Evolutionary conservation across 2,797 vertebrate species (phyloP), one percentile per base, ranked within the genome.

Genomic region (Denticeps clupeoides): DNA sequence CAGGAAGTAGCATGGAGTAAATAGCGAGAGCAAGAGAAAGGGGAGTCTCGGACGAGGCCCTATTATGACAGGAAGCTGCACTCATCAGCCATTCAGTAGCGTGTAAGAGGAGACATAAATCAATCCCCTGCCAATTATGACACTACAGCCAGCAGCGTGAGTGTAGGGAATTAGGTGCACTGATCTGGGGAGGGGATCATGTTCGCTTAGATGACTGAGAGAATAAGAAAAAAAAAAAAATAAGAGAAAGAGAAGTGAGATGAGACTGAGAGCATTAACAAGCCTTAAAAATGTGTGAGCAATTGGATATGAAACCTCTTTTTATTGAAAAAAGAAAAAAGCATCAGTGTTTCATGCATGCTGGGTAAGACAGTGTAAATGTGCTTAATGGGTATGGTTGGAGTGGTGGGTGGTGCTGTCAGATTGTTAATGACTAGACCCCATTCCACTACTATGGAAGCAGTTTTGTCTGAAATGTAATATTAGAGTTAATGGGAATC

Each of bases 61-160:
- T 71, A 68, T 73, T 73, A 73, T 66, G 74, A 74, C 75, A 82
- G 78, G 74, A 81, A 80, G 73, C 70, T 48, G 54, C 49, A 64
- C 70, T 78, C 73, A 79, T 75, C 75, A 74, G 72, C 66, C 70
- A 71, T 75, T 70, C 73, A 69, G 70, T 70, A 61, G 61, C 64
- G 69, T 69, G 79, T 75, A 78, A 82, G 74, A 67, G 63, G 79
- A 83, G 73, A 72, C 73, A 69, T 65, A 77, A 81, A 83, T 83
- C 82, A 79, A 84, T 82, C 70, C 59, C 9, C 64, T 58, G 72
- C 66, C 77, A 76, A 82, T 83, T 77, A 78, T 81, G 77, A 81
- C 73, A 78, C 75, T 72, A 68, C 72, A 71, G 59, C 45, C 69
- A 67, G 67, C 64, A 45, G 69, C 58, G 68, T 67, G 73, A 78